These are phyloP conservation scores for Argentina silus DNA, from an alignment of 2,797 vertebrate species.

Conservation along the genomic window DNA sequence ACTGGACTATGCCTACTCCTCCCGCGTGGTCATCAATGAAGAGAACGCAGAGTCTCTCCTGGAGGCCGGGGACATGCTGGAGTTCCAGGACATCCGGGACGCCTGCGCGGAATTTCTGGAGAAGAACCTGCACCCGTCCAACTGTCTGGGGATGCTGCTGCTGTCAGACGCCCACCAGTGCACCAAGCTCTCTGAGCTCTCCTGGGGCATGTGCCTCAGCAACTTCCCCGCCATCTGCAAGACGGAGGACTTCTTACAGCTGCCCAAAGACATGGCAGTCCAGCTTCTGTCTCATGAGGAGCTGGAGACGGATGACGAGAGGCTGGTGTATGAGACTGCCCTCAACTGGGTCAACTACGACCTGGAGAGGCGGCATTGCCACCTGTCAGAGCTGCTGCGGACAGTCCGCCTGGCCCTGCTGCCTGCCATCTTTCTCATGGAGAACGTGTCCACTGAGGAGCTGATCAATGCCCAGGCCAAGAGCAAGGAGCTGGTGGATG, in stretches of 20 bases:
- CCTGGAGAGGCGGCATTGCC: conserved; percentile 82
- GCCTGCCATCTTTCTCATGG: conserved; percentile 89
- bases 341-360: conserved; percentile 88
- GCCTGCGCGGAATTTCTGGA: conserved; percentile 89
- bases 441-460: conserved; percentile 88
- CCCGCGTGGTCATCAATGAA: conserved; percentile 88
- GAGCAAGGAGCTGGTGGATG: conserved; percentile 88
- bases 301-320: conserved; percentile 87
- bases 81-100: conserved; percentile 90
- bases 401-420: conserved; percentile 86
- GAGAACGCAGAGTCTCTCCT: conserved; percentile 87
- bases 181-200: conserved; percentile 86
- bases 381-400: conserved; percentile 82
- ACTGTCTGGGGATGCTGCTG: conserved; percentile 88
- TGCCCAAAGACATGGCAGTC: conserved; percentile 87
- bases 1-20: conserved; percentile 88
- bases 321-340: conserved; percentile 86
- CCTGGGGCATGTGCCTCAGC: conserved; percentile 89
- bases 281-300: conserved; percentile 87
- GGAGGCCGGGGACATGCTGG: conserved; percentile 89
- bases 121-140: conserved; percentile 87
- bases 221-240: conserved; percentile 88
- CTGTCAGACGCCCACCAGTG: conserved; percentile 88
- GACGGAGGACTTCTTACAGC: conserved; percentile 87
- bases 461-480: conserved; percentile 86